phyloP scores from a whole-genome alignment of 2,797 vertebrate species.

The Mallotus villosus region DNA sequence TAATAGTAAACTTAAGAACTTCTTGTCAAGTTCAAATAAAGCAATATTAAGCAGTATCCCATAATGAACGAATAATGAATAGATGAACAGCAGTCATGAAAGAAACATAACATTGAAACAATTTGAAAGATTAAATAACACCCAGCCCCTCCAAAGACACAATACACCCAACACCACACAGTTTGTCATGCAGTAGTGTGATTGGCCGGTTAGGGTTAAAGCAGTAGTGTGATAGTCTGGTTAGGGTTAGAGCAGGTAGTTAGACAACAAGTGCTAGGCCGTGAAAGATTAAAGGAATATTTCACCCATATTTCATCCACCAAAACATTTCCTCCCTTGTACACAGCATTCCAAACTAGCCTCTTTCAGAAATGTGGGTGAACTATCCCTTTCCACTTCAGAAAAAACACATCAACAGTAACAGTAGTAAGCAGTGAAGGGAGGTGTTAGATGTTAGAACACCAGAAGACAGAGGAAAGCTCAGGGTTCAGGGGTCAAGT shows the following conservation, averaged over 20 bases:
- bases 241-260: background rate
- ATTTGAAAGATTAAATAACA: background rate
- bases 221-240: constrained; percentile 1
- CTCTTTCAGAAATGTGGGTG: no score
- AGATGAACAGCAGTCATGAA: background rate
- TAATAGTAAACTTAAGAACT: background rate
- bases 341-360: no score
- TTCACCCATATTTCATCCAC: background rate
- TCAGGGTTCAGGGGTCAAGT: constrained; percentile 56
- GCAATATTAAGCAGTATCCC: no score
- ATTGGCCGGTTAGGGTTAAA: background rate
- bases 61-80: no score
- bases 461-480: constrained; percentile 19
- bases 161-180: background rate
- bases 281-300: background rate
- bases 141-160: background rate
- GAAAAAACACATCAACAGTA: background rate
- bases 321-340: background rate
- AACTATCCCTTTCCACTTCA: background rate
- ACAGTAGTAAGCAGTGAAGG: background rate
- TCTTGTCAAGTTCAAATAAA: background rate
- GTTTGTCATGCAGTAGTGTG: background rate
- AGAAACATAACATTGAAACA: background rate
- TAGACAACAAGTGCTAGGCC: background rate
- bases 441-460: background rate